phyloP scores from a whole-genome alignment of 2,797 vertebrate species.

The Buphagus erythrorhynchus region DNA sequence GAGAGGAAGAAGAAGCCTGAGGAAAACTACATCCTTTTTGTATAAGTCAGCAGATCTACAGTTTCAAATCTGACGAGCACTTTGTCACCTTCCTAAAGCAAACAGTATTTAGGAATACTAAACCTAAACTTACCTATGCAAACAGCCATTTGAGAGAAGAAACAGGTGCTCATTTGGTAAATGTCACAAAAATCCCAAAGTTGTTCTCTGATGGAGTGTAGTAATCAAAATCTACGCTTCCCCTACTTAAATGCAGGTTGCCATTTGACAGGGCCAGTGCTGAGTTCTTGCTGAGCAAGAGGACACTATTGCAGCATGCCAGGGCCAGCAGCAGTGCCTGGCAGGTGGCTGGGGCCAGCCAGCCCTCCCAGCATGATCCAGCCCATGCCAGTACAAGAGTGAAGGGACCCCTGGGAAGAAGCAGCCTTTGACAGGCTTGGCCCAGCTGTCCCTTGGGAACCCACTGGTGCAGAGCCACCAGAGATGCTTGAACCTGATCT shows the following conservation, averaged over 20 bases:
- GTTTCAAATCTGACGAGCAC: neutral
- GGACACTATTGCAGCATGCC: fast-evolving
- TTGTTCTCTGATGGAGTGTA: neutral
- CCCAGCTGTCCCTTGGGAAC: neutral
- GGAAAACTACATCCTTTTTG: neutral
- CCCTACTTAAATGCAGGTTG: neutral
- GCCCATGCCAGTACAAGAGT: fast-evolving
- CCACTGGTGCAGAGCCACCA: fast-evolving
- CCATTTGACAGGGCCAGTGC: neutral
- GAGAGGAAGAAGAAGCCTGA: neutral
- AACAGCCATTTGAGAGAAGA: neutral
- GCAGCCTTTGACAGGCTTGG: neutral
- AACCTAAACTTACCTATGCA: neutral
- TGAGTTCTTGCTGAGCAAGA: neutral
- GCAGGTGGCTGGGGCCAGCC: fast-evolving
- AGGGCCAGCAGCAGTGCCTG: neutral
- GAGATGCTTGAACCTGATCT: neutral
- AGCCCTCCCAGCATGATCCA: neutral
- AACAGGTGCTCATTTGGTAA: neutral
- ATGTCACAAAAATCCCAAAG: neutral
- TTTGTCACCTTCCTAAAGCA: neutral
- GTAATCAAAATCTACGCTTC: neutral
- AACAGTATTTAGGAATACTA: neutral
- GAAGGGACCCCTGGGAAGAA: neutral
- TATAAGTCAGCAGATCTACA: neutral